Base-by-base conservation (phyloP, 2,113 vertebrate genomes). In the Larimichthys polyactis region DNA sequence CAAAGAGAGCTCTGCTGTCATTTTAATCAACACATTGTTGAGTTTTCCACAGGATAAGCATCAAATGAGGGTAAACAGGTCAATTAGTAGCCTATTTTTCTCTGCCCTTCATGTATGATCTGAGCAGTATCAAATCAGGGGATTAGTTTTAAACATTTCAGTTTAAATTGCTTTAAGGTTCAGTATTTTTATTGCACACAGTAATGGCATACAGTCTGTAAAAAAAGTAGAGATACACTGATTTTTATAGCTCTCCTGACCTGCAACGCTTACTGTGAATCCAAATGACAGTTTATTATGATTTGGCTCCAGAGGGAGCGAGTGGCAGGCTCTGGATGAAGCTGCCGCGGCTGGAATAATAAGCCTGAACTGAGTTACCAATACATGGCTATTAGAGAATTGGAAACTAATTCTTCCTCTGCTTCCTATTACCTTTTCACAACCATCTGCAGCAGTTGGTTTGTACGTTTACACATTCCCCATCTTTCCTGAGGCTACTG, bases 251-350 rank as follows among this genome's bases (percentile, higher is more conserved):
- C 27, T 84, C 65, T 19, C 15, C 27, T 64, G 66, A 86, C 72
- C 72, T 71, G 63, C 36, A 71, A n/a, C 11, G 9, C 48, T 71
- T 58, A 40, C 80, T 75, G 40, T 79, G 51, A 82, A 63, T 75
- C 79, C 43, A 83, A 68, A 73, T 77, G 73, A 73, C 54, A 71
- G 68, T 82, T 92, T 84, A 84, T 90, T 91, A 79, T 87, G 79
- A 80, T 89, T 73, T 75, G 65, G 78, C 75, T 83, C 17, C 72
- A 71, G 27, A 78, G 49, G 78, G 32, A 87, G 68, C 81, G 79
- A 87, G 83, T 82, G 71, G 68, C 69, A 60, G 78, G 11, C 48
- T 73, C 78, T 80, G 66, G 63, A 82, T 83, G 54, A 83, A 81
- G 59, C 68, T 48, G 44, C 60, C 15, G 29, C 46, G 63, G 51